Conservation (phyloP, 1,140 invertebrate species). For the Akabosia matsudoensis region DNA sequence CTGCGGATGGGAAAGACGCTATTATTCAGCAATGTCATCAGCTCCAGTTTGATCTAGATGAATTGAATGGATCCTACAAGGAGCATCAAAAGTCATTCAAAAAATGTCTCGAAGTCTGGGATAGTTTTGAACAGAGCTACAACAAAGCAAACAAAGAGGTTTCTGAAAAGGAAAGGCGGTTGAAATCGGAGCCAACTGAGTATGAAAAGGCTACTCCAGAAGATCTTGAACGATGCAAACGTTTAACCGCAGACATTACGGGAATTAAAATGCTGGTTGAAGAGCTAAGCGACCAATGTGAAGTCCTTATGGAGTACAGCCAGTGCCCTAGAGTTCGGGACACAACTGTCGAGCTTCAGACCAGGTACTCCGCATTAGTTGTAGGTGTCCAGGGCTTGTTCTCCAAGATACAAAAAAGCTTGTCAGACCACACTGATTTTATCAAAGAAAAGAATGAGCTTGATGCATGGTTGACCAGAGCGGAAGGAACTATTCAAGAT, state of each 20-base stretch:
- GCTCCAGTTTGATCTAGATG: constrained; percentile 80
- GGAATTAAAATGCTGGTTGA: constrained; percentile 72
- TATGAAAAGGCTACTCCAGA: constrained; percentile 76
- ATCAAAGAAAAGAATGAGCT: constrained; percentile 76
- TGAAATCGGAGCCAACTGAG: constrained; percentile 61
- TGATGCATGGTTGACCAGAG: constrained; percentile 73
- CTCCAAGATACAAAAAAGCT: constrained; percentile 78
- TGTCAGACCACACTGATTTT: constrained; percentile 85
- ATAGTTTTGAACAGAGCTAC: constrained; percentile 73
- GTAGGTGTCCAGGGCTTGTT: constrained; percentile 71
- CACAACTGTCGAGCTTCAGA: constrained; percentile 77
- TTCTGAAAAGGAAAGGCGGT: constrained; percentile 65
- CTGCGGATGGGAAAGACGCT: constrained; percentile 77
- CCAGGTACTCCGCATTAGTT: constrained; percentile 70
- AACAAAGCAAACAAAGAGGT: constrained; percentile 76
- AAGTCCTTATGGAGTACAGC: constrained; percentile 78
- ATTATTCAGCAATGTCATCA: constrained; percentile 80
- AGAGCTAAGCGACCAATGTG: constrained; percentile 80
- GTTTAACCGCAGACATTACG: constrained; percentile 70
- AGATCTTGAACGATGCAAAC: constrained; percentile 71
- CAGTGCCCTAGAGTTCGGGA: constrained; percentile 77
- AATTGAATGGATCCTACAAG: constrained; percentile 72
- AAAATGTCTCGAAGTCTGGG: constrained; percentile 80
- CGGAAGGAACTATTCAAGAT: constrained; percentile 73
- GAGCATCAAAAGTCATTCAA: constrained; percentile 73